Evolutionary conservation across 1,140 invertebrate species (phyloP).

Genomic region (Phthorimaea operculella): DNA sequence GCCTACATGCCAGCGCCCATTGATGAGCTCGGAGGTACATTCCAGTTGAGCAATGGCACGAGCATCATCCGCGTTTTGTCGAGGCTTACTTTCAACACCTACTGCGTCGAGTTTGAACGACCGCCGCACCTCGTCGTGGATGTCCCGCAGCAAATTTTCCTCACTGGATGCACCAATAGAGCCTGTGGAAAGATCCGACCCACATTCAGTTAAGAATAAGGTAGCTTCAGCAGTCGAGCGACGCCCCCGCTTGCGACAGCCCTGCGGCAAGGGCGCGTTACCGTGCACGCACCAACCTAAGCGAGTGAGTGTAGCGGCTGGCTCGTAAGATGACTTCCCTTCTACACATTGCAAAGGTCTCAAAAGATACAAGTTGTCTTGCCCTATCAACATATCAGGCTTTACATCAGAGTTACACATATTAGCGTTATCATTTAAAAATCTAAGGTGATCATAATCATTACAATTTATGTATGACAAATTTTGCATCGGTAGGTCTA

Average conservation of each 20-base stretch:
- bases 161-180: not conserved
- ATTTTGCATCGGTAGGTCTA: slow-evolving; percentile 3
- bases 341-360: not conserved
- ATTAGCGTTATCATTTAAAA: not conserved
- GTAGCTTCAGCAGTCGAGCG: not conserved
- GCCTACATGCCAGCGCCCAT: no score
- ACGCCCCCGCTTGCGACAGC: not conserved
- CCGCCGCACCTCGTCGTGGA: no score
- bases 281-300: slow-evolving; percentile 5
- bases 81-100: no score
- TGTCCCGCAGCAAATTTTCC: not conserved
- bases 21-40: no score
- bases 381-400: no score
- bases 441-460: not conserved
- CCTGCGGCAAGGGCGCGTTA: not conserved
- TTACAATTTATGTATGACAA: not conserved
- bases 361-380: no score
- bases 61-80: no score
- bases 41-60: no score
- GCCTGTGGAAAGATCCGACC: not conserved
- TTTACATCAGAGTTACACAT: no score
- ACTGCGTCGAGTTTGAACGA: no score
- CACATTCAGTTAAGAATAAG: not conserved
- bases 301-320: not conserved
- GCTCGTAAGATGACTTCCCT: not conserved